These are phyloP conservation scores for Tetrapedia diversipes DNA, from an alignment of 2,888 invertebrate genomes.

Conservation along the genomic window DNA sequence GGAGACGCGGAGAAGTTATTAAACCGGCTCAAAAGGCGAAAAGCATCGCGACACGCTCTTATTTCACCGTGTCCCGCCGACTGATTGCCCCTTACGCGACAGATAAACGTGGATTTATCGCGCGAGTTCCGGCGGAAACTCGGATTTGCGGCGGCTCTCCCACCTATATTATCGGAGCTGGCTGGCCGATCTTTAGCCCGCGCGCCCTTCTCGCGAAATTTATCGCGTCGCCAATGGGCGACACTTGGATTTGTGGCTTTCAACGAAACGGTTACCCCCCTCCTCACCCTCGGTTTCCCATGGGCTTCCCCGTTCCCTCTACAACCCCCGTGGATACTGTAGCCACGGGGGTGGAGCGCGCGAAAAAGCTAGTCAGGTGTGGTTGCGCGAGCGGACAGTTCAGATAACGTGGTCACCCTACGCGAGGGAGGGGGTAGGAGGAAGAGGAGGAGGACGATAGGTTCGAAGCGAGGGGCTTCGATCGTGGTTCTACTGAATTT, in stretches of 20 bases:
- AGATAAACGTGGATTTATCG: constrained; percentile 65
- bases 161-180: constrained; percentile 56
- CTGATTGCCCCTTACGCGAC: constrained; percentile 53
- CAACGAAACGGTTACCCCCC: constrained; percentile 45
- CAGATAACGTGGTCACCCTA: too few species aligned
- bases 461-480: too few species aligned
- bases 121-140: constrained; percentile 46
- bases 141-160: constrained; percentile 62
- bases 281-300: too few species aligned
- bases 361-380: too few species aligned
- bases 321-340: too few species aligned
- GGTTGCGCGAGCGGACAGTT: too few species aligned
- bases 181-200: constrained; percentile 59
- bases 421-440: too few species aligned
- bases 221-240: constrained; percentile 52
- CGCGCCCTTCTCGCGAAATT: constrained; percentile 35
- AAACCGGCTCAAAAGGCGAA: constrained; percentile 14
- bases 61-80: constrained; percentile 31
- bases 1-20: constrained; percentile 42
- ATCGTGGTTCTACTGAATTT: too few species aligned
- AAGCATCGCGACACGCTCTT: neutral
- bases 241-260: constrained; percentile 66
- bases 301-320: too few species aligned
- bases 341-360: too few species aligned
- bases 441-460: too few species aligned